A percentile compares a stretch with the other conserved stretches of the same genome.
Evolutionary conservation across 2,888 invertebrate genomes (phyloP).

Genomic region (Acrobasis repandana): DNA sequence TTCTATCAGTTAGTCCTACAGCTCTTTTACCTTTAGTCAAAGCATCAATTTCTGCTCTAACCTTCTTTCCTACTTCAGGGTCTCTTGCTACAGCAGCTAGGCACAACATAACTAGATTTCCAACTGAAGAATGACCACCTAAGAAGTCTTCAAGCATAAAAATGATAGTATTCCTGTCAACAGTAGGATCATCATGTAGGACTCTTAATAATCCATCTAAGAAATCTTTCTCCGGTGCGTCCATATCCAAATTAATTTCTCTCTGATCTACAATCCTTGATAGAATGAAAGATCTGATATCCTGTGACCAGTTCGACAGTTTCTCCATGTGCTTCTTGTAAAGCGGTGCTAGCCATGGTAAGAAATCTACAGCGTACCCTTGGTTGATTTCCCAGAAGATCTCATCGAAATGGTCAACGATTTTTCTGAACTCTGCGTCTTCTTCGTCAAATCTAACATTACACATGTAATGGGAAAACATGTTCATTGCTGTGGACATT

Average conservation of each 20-base stretch:
- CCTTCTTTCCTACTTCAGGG: slow-evolving; percentile 84
- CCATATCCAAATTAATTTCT: slow-evolving; percentile 79
- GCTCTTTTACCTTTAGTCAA: slow-evolving; percentile 81
- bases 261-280: slow-evolving; percentile 86
- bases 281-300: slow-evolving; percentile 88
- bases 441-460: slow-evolving; percentile 86
- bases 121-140: slow-evolving; percentile 94
- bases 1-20: slow-evolving; percentile 86
- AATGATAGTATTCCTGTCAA: slow-evolving; percentile 90
- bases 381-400: slow-evolving; percentile 97
- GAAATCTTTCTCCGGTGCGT: slow-evolving; percentile 87
- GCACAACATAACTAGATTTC: slow-evolving; percentile 91
- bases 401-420: slow-evolving; percentile 90
- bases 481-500: slow-evolving; percentile 90
- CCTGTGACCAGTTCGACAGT: slow-evolving; percentile 86
- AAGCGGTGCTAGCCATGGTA: slow-evolving; percentile 91
- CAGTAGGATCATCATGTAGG: slow-evolving; percentile 84
- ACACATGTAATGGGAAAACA: slow-evolving; percentile 94
- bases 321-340: slow-evolving; percentile 87
- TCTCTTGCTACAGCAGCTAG: slow-evolving; percentile 87
- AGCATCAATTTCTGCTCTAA: slow-evolving; percentile 87
- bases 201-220: slow-evolving; percentile 90
- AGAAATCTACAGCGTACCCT: slow-evolving; percentile 92
- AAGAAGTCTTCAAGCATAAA: slow-evolving; percentile 94
- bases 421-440: slow-evolving; percentile 85